phyloP scores from a whole-genome alignment of 2,888 invertebrate species.

The Meiosimyza decipiens region DNA sequence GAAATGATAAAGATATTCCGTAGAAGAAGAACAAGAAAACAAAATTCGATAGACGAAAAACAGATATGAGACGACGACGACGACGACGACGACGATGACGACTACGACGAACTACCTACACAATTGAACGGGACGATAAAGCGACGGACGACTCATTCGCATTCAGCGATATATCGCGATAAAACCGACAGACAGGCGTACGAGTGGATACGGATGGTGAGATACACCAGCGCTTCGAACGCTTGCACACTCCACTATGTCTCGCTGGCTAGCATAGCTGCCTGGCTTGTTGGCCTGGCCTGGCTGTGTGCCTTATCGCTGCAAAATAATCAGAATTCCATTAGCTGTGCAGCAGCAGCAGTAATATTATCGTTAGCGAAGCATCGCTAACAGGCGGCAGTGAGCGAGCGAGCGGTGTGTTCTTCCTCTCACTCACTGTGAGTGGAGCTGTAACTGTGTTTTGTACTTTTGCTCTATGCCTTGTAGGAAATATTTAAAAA shows the following conservation, averaged over 20 bases:
- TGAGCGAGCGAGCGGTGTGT: not conserved
- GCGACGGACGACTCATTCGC: slow-evolving; percentile 17
- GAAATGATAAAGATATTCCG: slow-evolving; percentile 47
- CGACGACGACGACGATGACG: too few species aligned
- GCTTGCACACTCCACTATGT: slow-evolving; percentile 19
- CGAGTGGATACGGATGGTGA: not conserved
- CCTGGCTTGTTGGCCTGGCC: too few species aligned
- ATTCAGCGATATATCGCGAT: slow-evolving; percentile 28
- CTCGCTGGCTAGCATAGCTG: slow-evolving; percentile 45
- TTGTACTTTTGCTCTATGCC: too few species aligned
- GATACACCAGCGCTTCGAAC: slow-evolving; percentile 29
- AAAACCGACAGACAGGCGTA: slow-evolving; percentile 23
- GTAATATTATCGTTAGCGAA: slow-evolving; percentile 24
- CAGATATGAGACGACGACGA: slow-evolving; percentile 6
- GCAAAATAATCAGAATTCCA: slow-evolving; percentile 65
- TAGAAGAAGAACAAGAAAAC: slow-evolving; percentile 15
- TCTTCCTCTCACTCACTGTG: slow-evolving; percentile 4
- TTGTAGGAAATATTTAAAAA: too few species aligned
- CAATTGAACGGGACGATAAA: not conserved
- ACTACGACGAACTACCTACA: slow-evolving; percentile 4
- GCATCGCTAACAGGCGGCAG: slow-evolving; percentile 23
- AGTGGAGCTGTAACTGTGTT: too few species aligned
- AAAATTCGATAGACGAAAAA: not conserved
- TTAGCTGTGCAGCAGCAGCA: slow-evolving; percentile 53
- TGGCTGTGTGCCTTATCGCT: slow-evolving; percentile 53